phyloP scores from a whole-genome alignment of 2,888 invertebrate genomes.

The Erebia palarica region DNA sequence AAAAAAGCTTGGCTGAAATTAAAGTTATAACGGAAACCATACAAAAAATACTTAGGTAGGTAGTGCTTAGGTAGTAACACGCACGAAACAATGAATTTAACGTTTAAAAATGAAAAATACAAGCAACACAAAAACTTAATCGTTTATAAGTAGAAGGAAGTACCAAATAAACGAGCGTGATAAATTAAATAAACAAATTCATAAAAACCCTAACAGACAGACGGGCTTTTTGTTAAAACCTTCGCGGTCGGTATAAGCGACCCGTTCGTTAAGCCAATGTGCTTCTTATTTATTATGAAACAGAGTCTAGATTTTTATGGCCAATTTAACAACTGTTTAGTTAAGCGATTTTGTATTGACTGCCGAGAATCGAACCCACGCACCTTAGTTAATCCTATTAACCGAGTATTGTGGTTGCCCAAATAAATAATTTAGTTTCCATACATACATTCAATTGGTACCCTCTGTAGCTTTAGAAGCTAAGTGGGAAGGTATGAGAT shows the following conservation, averaged over 20 bases:
- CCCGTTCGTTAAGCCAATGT: constrained; percentile 8
- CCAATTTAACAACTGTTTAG: constrained; percentile 35
- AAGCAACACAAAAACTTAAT: constrained; percentile 77
- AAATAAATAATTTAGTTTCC: constrained; percentile 75
- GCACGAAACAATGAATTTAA: constrained; percentile 24
- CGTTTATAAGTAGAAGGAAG: constrained; percentile 74
- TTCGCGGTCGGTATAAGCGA: constrained; percentile 31
- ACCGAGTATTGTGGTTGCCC: constrained; percentile 66
- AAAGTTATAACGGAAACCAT: background rate
- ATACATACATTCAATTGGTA: constrained; percentile 63
- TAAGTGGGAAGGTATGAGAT: no score
- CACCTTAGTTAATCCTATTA: constrained; percentile 75
- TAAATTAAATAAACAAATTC: constrained; percentile 82
- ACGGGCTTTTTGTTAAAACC: constrained; percentile 57
- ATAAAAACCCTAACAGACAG: constrained; percentile 68
- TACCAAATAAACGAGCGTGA: constrained; percentile 77
- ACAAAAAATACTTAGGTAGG: constrained; percentile 12
- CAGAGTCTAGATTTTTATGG: constrained; percentile 19
- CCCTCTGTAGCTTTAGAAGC: constrained; percentile 44
- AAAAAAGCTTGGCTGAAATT: background rate
- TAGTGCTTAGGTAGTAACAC: background rate
- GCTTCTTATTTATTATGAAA: background rate
- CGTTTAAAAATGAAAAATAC: constrained; percentile 57
- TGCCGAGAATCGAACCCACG: constrained; percentile 69
- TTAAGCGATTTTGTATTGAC: constrained; percentile 34